These are phyloP conservation scores for Macropus fuliginosus DNA, from an alignment of 2,797 vertebrate genomes.

Conservation along the genomic window DNA sequence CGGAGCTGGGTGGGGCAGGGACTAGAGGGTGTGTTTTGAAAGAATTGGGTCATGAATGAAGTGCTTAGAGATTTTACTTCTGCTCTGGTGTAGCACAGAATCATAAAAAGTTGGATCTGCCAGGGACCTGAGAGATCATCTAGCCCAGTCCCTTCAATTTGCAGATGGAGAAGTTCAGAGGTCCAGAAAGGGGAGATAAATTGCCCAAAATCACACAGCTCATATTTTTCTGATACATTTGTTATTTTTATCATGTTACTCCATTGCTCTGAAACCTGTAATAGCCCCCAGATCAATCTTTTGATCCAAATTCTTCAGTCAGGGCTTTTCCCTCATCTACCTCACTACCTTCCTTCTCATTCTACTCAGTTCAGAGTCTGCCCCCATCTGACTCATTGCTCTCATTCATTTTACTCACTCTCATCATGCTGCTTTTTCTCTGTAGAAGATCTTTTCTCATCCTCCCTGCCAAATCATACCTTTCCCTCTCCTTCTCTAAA, in stretches of 20 bases:
- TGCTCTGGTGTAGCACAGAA: neutral
- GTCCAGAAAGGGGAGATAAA: neutral
- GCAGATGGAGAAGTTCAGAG: neutral
- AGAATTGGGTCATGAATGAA: constrained; percentile 1
- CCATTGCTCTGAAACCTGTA: neutral
- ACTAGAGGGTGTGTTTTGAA: neutral
- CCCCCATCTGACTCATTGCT: neutral
- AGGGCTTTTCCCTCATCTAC: neutral
- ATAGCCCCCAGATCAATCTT: neutral
- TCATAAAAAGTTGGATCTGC: neutral
- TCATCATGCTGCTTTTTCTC: neutral
- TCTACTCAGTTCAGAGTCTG: neutral
- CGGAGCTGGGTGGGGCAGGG: neutral
- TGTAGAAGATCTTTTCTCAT: neutral
- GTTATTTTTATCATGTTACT: neutral
- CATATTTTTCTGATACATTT: neutral
- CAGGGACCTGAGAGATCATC: neutral
- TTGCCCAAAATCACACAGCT: neutral
- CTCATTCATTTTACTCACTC: neutral
- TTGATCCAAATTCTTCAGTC: neutral
- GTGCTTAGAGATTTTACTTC: neutral
- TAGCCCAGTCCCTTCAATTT: neutral
- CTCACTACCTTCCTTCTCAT: neutral
- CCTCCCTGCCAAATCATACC: neutral
- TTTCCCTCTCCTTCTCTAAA: neutral